Percentiles rank a stretch among this genome's conserved stretches.
phyloP scores from a whole-genome alignment of 2,113 vertebrate species.

The Actenoides lindsayi region DNA sequence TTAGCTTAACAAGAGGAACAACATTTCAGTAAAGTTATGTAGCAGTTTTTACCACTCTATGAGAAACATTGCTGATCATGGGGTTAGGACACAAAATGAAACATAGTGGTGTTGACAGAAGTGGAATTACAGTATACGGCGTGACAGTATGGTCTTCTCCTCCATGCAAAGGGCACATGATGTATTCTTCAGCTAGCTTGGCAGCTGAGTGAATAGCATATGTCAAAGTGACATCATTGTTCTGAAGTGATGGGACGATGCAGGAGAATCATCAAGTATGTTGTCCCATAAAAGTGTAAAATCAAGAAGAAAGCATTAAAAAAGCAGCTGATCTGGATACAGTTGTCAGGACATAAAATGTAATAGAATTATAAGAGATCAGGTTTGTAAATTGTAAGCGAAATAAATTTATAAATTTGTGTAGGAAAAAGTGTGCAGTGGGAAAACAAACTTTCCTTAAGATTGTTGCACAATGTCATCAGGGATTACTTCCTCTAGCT shows the following conservation, averaged over 20 bases:
- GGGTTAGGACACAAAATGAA: not conserved
- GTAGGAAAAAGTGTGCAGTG: not conserved
- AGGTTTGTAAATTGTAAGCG: not conserved
- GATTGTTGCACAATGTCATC: slow-evolving; percentile 1
- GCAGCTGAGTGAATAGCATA: not conserved
- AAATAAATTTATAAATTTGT: not conserved
- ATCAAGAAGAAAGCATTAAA: not conserved
- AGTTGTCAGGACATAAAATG: not conserved
- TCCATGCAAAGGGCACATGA: not conserved
- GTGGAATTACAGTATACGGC: not conserved
- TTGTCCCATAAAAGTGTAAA: not conserved
- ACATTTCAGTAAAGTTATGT: not conserved
- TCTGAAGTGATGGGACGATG: not conserved
- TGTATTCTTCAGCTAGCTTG: not conserved
- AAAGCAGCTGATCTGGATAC: not conserved
- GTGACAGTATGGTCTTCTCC: not conserved
- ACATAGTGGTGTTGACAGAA: not conserved
- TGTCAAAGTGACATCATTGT: not conserved
- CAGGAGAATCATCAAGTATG: not conserved
- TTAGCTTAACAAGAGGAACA: not conserved
- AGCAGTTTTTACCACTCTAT: not conserved
- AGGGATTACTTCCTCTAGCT: slow-evolving; percentile 55
- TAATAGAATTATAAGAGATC: not conserved
- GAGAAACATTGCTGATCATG: accelerated
- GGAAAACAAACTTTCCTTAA: slow-evolving; percentile 23